Evolutionary conservation across 2,113 vertebrate species (phyloP).

Genomic region (Hiodon alosoides): DNA sequence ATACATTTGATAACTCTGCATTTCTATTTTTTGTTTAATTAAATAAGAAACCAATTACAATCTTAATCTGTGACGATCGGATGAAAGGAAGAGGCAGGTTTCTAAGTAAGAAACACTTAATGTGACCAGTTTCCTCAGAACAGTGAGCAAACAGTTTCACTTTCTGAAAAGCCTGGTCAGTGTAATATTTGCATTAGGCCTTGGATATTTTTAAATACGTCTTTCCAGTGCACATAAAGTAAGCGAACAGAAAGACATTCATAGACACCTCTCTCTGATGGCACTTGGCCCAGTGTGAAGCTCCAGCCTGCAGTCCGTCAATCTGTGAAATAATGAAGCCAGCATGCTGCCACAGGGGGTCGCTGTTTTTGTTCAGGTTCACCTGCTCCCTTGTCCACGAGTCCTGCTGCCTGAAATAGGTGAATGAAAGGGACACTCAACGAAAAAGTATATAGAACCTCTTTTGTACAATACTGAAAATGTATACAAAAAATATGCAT

Average conservation of each 20-base stretch:
- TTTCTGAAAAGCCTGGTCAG: too few relatives aligned
- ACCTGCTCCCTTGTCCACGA: slow-evolving; percentile 75
- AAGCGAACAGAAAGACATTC: not conserved
- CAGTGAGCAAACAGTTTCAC: too few relatives aligned
- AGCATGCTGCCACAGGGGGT: slow-evolving; percentile 77
- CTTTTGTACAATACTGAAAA: not conserved
- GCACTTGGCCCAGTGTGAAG: slow-evolving; percentile 64
- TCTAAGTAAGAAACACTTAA: too few relatives aligned
- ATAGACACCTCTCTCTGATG: slow-evolving; percentile 60
- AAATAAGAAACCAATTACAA: too few relatives aligned
- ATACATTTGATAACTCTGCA: too few relatives aligned
- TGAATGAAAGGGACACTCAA: not conserved
- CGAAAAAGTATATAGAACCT: not conserved
- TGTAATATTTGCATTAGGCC: not conserved
- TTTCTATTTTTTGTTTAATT: too few relatives aligned
- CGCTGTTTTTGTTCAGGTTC: slow-evolving; percentile 52
- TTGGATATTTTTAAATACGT: too few relatives aligned
- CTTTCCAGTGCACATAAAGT: not conserved
- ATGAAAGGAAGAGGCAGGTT: too few relatives aligned
- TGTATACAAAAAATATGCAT: not conserved
- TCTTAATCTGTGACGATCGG: too few relatives aligned
- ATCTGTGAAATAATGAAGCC: slow-evolving; percentile 78
- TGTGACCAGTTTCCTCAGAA: too few relatives aligned
- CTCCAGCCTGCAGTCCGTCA: slow-evolving; percentile 79
- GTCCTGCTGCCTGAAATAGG: slow-evolving; percentile 71